A percentile compares a stretch with the other conserved stretches of the same genome.
These are phyloP conservation scores for Lerema accius DNA, from an alignment of 1,140 invertebrate species.

Conservation along the genomic window DNA sequence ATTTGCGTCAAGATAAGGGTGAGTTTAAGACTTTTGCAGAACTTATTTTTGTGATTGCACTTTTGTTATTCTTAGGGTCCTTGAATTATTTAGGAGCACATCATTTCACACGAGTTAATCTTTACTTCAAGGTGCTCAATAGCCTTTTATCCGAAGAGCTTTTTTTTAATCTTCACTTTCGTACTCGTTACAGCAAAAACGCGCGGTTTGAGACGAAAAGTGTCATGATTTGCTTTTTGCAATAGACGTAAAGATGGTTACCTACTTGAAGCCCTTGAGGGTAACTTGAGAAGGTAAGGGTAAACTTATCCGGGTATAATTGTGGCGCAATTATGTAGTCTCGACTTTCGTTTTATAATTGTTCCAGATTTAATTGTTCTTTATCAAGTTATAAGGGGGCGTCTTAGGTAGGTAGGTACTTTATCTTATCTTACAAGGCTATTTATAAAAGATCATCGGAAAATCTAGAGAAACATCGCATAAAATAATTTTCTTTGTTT, in stretches of 20 bases:
- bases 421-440: too few species aligned
- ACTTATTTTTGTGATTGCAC: neutral
- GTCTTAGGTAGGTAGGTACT: too few species aligned
- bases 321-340: conserved; percentile 3
- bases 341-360: conserved; percentile 1
- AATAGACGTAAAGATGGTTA: conserved; percentile 25
- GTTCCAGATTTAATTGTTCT: neutral
- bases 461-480: too few species aligned
- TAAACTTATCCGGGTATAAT: conserved; percentile 26
- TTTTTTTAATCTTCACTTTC: conserved; percentile 38
- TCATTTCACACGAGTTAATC: conserved; percentile 10
- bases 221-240: conserved; percentile 39
- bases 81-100: conserved; percentile 21
- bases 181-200: conserved; percentile 39
- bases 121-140: neutral
- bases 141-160: neutral
- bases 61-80: conserved; percentile 14
- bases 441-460: too few species aligned
- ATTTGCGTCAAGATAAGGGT: neutral
- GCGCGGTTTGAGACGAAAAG: conserved; percentile 40
- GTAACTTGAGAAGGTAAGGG: conserved; percentile 32
- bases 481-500: too few species aligned
- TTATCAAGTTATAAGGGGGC: too few species aligned
- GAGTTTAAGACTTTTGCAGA: neutral
- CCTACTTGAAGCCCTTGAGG: conserved; percentile 7